These are phyloP conservation scores for Diarsia mendica DNA, from an alignment of 2,888 invertebrate species.

Conservation along the genomic window DNA sequence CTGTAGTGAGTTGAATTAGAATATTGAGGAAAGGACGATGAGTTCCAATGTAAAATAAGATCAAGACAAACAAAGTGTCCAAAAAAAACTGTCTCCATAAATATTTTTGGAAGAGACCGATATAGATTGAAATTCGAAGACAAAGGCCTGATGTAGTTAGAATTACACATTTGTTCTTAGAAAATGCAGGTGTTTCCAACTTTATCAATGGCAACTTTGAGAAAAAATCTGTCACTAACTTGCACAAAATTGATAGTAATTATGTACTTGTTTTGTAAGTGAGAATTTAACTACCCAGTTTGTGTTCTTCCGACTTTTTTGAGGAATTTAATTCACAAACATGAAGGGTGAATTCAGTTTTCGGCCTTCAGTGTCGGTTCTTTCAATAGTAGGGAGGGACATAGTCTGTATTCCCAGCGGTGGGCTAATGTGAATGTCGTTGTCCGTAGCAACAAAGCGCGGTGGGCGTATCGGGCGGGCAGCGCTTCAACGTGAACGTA, in stretches of 20 bases:
- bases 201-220: not conserved
- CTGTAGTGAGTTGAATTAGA: not conserved
- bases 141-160: not conserved
- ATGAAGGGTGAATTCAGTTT: too few relatives aligned
- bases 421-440: not conserved
- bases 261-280: not conserved
- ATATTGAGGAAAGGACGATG: not conserved
- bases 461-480: conserved; percentile 91
- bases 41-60: not conserved
- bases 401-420: not conserved
- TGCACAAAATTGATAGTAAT: not conserved
- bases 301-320: not conserved
- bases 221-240: not conserved
- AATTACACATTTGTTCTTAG: not conserved
- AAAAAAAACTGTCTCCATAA: not conserved
- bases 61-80: not conserved
- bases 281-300: not conserved
- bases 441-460: conserved; percentile 78
- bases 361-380: not conserved
- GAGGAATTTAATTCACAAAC: not conserved
- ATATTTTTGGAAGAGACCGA: not conserved
- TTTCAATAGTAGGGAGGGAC: not conserved
- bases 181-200: not conserved
- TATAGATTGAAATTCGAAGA: not conserved
- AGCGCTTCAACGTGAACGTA: conserved; percentile 99